phyloP scores from a whole-genome alignment of 2,888 invertebrate species.

The Epirrhoe alternata region DNA sequence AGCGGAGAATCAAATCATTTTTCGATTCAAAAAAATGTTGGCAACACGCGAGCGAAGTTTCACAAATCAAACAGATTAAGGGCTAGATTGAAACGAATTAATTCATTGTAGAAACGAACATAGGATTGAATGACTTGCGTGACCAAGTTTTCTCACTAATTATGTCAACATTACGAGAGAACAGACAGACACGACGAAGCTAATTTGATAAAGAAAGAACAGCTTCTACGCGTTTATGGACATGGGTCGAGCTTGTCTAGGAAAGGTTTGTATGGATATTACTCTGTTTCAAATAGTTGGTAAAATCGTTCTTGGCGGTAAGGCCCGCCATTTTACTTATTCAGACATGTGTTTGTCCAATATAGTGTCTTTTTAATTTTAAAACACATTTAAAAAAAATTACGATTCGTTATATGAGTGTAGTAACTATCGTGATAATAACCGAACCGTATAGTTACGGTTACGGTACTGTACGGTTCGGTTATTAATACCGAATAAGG shows the following conservation, averaged over 20 bases:
- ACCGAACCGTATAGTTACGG: too few species aligned
- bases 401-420: too few species aligned
- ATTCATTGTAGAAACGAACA: background rate
- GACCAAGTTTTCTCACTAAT: conserved; percentile 41
- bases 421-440: too few species aligned
- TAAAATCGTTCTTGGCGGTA: background rate
- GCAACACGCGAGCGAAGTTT: too few species aligned
- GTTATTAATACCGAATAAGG: too few species aligned
- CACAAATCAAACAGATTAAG: too few species aligned
- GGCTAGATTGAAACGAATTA: background rate
- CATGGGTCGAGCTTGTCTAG: conserved; percentile 19
- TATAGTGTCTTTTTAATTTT: too few species aligned
- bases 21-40: too few species aligned
- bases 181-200: conserved; percentile 43
- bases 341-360: background rate
- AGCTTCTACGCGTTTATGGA: conserved; percentile 24
- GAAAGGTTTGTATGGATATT: conserved; percentile 9
- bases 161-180: conserved; percentile 31
- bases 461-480: too few species aligned
- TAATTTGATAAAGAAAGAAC: conserved; percentile 53
- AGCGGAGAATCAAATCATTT: too few species aligned
- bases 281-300: background rate
- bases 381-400: too few species aligned
- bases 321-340: background rate
- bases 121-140: background rate